Base-by-base conservation (phyloP, 2,797 vertebrate genomes). In the Poeciliopsis paucimaculata region DNA sequence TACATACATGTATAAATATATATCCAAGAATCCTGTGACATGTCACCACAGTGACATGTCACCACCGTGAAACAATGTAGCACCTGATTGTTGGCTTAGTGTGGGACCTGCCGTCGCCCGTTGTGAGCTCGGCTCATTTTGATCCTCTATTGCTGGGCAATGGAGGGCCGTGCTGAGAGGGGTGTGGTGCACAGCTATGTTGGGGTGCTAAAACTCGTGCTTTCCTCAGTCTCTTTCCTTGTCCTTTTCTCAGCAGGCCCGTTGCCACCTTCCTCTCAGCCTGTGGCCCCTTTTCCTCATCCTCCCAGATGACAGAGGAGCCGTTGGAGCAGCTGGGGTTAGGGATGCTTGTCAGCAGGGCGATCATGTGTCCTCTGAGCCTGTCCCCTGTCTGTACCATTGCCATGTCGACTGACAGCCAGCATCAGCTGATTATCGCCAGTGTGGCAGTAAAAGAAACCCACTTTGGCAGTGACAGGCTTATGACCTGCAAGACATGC, bases 381-480 rank as follows among this genome's bases (percentile, higher is more conserved):
- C 93, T 90, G 93, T 86, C 89, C 90, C 87, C 88, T 78, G 81
- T 87, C 87, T 84, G 81, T 91, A 88, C 89, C 82, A 66, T 34
- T 78, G 91, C 89, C 90, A 90, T 68, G 80, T 80, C 88, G 55
- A 87, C 88, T 92, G 89, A 93, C 92, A 91, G 95, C 93, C 92
- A 93, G 92, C 91, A 94, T 94, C 93, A 94, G 92, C 93, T 93
- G 93, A 95, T 95, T 95, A 95, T 95, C 94, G 87, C 93, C 90
- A 87, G 79, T 81, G 89, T 82, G 91, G 91, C 91, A 90, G 94
- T 95, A 95, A 95, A 94, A 94, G 91, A 92, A 95, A 84, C 90
- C 92, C 82, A 82, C 88, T 90, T 93, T 93, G 89, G 93, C 93
- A 93, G 85, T 84, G 90, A 93, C 93, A 90, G 86, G 87, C 88